These are phyloP conservation scores for Spatulosminthurus flaviceps DNA, from an alignment of 2,888 invertebrate species.

Conservation along the genomic window DNA sequence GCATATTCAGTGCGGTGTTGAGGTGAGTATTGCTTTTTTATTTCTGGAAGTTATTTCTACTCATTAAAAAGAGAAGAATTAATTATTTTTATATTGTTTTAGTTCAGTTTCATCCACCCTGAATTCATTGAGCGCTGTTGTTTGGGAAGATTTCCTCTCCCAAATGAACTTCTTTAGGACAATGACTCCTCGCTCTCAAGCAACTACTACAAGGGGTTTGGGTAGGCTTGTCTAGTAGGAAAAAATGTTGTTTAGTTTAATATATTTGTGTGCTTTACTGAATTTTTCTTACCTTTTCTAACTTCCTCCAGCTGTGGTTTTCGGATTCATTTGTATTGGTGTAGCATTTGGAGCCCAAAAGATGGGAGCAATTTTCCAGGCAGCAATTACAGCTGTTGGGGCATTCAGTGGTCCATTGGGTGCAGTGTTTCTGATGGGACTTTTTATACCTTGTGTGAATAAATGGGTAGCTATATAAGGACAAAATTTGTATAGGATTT, in stretches of 20 bases:
- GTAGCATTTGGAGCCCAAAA: slow-evolving; percentile 57
- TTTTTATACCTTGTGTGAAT: slow-evolving; percentile 61
- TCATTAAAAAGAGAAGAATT: not conserved
- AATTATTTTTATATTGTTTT: not conserved
- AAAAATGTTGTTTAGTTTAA: too few relatives aligned
- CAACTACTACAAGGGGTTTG: slow-evolving; percentile 49
- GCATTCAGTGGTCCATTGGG: slow-evolving; percentile 59
- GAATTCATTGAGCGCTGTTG: slow-evolving; percentile 54
- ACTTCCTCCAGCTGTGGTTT: not conserved
- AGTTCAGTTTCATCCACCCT: slow-evolving; percentile 51
- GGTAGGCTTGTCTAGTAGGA: slow-evolving; percentile 49
- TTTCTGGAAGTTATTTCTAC: not conserved
- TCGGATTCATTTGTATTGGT: slow-evolving; percentile 40
- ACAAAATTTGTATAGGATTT: not conserved
- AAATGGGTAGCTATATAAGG: slow-evolving; percentile 52
- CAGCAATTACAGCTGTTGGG: slow-evolving; percentile 53
- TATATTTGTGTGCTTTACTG: too few relatives aligned
- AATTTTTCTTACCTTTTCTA: not conserved
- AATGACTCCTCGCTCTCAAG: slow-evolving; percentile 24
- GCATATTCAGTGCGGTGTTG: slow-evolving; percentile 54
- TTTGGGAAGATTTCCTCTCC: slow-evolving; percentile 56
- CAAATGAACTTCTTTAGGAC: slow-evolving; percentile 34
- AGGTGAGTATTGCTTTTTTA: not conserved
- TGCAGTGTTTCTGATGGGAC: slow-evolving; percentile 57
- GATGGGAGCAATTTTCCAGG: slow-evolving; percentile 50